Percentiles rank a stretch among this genome's conserved stretches.
phyloP scores from a whole-genome alignment of 1,140 invertebrate species.

The Drosophila parabipectinata region DNA sequence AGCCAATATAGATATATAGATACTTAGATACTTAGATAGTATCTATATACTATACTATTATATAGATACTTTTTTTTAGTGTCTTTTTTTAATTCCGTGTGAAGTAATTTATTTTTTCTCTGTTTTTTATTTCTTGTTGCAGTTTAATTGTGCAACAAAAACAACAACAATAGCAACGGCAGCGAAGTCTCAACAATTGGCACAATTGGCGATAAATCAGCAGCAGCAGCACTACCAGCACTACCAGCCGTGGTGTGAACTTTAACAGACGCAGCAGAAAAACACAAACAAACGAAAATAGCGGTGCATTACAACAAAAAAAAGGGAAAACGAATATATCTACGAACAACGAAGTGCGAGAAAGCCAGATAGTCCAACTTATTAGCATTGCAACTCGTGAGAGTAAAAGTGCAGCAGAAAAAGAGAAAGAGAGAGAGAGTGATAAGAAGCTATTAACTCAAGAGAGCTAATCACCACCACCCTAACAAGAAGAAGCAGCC shows the following conservation, averaged over 20 bases:
- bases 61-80: constrained; percentile 17
- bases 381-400: background rate
- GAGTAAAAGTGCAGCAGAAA: background rate
- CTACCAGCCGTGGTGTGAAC: constrained; percentile 32
- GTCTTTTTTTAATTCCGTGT: constrained; percentile 19
- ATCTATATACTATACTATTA: background rate
- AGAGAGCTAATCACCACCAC: background rate
- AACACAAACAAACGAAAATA: constrained; percentile 30
- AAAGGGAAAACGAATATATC: constrained; percentile 48
- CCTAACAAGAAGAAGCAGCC: too few relatives aligned
- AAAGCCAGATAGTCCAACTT: background rate
- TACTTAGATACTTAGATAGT: too few relatives aligned
- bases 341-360: constrained; percentile 37
- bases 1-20: background rate
- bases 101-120: constrained; percentile 38
- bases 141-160: constrained; percentile 72
- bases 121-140: constrained; percentile 39
- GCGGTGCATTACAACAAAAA: constrained; percentile 17
- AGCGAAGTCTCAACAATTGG: constrained; percentile 64
- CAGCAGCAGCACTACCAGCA: constrained; percentile 27
- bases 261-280: constrained; percentile 41
- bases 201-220: constrained; percentile 80
- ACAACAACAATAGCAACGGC: constrained; percentile 49
- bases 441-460: background rate
- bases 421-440: constrained; percentile 3